Conservation (phyloP, 2,888 invertebrate genomes). For the Ceraclea dissimilis region DNA sequence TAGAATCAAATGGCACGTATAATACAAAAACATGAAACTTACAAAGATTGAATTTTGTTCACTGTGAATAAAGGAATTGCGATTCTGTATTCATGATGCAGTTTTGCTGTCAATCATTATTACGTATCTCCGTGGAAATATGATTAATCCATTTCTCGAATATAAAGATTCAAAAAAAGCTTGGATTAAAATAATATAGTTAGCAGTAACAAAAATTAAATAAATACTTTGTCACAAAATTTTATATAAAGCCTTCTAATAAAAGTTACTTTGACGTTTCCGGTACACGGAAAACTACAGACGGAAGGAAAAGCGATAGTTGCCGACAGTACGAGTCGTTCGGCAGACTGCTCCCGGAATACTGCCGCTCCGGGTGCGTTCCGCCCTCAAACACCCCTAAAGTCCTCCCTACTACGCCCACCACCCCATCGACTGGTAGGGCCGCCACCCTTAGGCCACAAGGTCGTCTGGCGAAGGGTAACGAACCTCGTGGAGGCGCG, state of each 20-base stretch:
- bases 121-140: no score
- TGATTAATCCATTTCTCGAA: no score
- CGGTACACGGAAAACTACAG: constrained; percentile 12
- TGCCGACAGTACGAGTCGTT: constrained; percentile 15
- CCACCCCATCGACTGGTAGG: constrained; percentile 2
- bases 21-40: background rate
- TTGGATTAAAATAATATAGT: no score
- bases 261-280: constrained; percentile 5
- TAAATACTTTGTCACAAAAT: background rate
- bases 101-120: background rate
- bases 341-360: constrained; percentile 17
- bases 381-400: background rate
- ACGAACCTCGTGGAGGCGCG: constrained; percentile 28
- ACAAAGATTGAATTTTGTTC: background rate
- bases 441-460: constrained; percentile 17
- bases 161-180: no score
- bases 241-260: background rate
- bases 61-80: background rate
- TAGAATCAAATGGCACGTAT: no score
- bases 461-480: constrained; percentile 26
- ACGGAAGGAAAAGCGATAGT: constrained; percentile 16
- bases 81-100: background rate
- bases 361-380: constrained; percentile 17
- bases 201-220: background rate
- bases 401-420: background rate